Evolutionary conservation across 2,888 invertebrate species (phyloP).

Genomic region (Beris chalybata): DNA sequence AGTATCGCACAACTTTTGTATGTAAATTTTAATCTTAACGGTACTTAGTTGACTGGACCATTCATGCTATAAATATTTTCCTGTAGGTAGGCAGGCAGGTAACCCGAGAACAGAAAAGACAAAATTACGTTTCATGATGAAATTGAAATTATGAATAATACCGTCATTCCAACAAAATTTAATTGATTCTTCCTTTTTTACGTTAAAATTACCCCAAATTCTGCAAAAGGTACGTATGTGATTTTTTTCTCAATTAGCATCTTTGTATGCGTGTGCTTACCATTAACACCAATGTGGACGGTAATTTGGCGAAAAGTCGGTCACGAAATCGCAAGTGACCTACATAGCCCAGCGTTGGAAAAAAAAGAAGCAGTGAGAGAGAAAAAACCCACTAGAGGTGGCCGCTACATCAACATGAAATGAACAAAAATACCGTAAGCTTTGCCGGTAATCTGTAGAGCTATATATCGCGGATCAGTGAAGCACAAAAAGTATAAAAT

Average conservation of each 20-base stretch:
- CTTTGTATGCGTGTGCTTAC: constrained; percentile 30
- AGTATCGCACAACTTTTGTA: constrained; percentile 25
- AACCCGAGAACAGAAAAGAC: background rate
- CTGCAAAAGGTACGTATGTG: too few species aligned
- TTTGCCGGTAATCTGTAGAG: background rate
- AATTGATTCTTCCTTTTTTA: too few species aligned
- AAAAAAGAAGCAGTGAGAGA: background rate
- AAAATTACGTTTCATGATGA: constrained; percentile 23
- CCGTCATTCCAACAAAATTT: too few species aligned
- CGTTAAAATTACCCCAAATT: too few species aligned
- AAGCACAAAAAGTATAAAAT: constrained; percentile 18
- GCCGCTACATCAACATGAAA: constrained; percentile 13
- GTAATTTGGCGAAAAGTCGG: constrained; percentile 48
- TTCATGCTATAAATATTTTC: constrained; percentile 19
- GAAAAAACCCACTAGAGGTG: background rate
- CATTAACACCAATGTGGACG: constrained; percentile 34
- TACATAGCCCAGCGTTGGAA: constrained; percentile 43
- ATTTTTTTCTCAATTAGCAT: constrained; percentile 25
- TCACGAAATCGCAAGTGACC: constrained; percentile 57
- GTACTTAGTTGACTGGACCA: constrained; percentile 28
- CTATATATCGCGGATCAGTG: constrained; percentile 18
- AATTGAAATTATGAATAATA: constrained; percentile 16
- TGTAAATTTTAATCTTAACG: constrained; percentile 29
- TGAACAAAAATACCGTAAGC: constrained; percentile 32
- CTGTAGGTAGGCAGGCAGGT: constrained; percentile 2